These are phyloP conservation scores for Columba guinea DNA, from an alignment of 2,797 vertebrate genomes.

Conservation along the genomic window DNA sequence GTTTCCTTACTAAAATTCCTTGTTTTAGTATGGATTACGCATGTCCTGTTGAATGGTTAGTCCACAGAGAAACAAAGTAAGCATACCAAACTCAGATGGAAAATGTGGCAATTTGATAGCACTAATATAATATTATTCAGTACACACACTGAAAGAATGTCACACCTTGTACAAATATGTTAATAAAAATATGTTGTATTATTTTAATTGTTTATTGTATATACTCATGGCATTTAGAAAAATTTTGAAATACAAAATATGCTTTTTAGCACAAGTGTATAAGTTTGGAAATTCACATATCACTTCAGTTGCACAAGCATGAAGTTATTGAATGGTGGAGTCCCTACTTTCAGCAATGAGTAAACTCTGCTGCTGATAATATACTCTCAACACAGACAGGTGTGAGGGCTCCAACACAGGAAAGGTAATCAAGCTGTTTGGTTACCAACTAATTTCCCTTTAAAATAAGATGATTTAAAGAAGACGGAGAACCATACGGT, in stretches of 20 bases:
- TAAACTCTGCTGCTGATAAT: background rate
- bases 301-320: background rate
- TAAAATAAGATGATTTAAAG: background rate
- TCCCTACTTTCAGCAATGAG: background rate
- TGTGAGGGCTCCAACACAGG: background rate
- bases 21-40: background rate
- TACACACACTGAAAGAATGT: background rate
- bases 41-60: background rate
- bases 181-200: background rate
- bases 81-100: background rate
- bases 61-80: background rate
- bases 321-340: background rate
- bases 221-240: background rate
- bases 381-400: background rate
- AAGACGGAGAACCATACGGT: background rate
- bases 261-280: accelerated
- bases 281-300: background rate
- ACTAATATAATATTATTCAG: background rate
- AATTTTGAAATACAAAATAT: background rate
- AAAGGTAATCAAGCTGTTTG: background rate
- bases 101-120: background rate
- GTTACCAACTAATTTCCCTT: background rate
- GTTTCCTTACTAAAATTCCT: background rate
- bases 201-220: background rate
- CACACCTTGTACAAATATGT: background rate